These are phyloP conservation scores for Leuciscus waleckii DNA, from an alignment of 2,797 vertebrate species.

Conservation along the genomic window DNA sequence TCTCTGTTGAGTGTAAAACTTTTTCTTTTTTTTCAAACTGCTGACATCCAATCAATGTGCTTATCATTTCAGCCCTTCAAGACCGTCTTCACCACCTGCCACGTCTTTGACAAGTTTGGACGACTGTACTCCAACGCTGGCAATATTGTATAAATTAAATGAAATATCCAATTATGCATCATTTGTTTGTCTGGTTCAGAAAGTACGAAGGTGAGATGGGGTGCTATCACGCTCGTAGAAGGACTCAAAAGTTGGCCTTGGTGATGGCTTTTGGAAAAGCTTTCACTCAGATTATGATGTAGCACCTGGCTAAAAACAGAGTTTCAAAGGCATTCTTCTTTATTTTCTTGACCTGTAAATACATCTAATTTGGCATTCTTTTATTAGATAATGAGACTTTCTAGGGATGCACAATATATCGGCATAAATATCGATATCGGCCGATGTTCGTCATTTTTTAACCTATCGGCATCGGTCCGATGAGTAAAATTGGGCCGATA, in stretches of 20 bases:
- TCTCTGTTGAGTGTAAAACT: slow-evolving; percentile 22
- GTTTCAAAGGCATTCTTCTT: not conserved
- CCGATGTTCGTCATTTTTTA: too few species aligned
- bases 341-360: not conserved
- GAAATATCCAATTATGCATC: slow-evolving; percentile 35
- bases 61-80: slow-evolving; percentile 79
- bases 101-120: slow-evolving; percentile 80
- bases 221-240: not conserved
- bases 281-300: slow-evolving; percentile 14
- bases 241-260: not conserved
- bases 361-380: slow-evolving; percentile 7
- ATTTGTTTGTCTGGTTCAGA: slow-evolving; percentile 45
- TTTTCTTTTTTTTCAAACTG: not conserved
- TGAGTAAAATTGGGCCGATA: too few species aligned
- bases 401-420: too few species aligned
- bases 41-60: slow-evolving; percentile 49
- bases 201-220: slow-evolving; percentile 40
- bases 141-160: slow-evolving; percentile 71
- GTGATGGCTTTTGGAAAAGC: slow-evolving; percentile 1
- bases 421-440: too few species aligned
- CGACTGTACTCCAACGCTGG: slow-evolving; percentile 79
- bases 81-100: slow-evolving; percentile 75
- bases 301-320: not conserved
- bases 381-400: slow-evolving; percentile 25
- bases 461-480: too few species aligned